Base-by-base conservation (phyloP, 1,140 invertebrate species). In the Phymastichus coffea region DNA sequence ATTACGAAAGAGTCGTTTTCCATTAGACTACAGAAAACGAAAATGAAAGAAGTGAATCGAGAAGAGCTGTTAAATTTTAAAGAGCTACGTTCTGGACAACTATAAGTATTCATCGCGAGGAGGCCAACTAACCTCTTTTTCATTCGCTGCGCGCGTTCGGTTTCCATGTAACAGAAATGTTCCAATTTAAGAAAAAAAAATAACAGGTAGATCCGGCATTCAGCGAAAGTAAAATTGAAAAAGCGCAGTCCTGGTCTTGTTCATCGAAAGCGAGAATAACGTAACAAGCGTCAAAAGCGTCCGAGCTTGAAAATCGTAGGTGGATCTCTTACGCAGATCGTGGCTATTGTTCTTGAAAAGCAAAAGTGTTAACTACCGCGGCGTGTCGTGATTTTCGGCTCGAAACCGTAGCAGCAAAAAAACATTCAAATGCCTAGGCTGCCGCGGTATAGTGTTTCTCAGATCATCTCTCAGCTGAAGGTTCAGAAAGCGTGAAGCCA, bases 91-190 rank as follows among this genome's bases (percentile, higher is more conserved):
- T 46, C 44, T 26, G 48, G 37, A 33, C 25, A 58, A n/a, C 14
- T 12, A 44, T n/a, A n/a, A 43, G 14, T 57, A 40, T 41, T 19
- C 30, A 40, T 25, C 23, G 6, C 7, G 14, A n/a, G 20, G 25
- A 58, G 48, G 22, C 57, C 47, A 58, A 53, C 57, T 59, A 59
- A 59, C 57, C 57, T 46, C 38, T 52, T 58, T 58, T 26, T 15
- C 14, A 37, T 28, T 35, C 46, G 55, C 22, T n/a, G n/a, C n/a
- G n/a, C n/a, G n/a, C n/a, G n/a, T n/a, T n/a, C n/a, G n/a, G n/a
- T n/a, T n/a, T n/a, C n/a, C n/a, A n/a, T n/a, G n/a, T n/a, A n/a
- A n/a, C n/a, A n/a, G n/a, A n/a, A n/a, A n/a, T n/a, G n/a, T n/a
- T n/a, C n/a, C n/a, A n/a, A n/a, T n/a, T n/a, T n/a, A n/a, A n/a